Conservation (phyloP, 30 jellyfish, hydroid and myxozoan species). For the Chrysaora quinquecirrha region DNA sequence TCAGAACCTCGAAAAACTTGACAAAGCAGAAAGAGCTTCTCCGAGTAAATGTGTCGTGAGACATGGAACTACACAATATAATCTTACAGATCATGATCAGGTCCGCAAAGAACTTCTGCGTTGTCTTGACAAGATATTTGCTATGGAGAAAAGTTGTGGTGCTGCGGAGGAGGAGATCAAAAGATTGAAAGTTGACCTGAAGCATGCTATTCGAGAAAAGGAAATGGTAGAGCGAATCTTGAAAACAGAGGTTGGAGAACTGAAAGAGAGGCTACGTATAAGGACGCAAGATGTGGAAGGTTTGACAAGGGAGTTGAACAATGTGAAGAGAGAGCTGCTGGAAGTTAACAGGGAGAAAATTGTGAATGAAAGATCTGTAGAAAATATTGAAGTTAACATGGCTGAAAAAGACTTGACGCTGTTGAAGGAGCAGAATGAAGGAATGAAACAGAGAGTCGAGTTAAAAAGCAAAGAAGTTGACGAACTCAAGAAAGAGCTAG, state of each 20-base stretch:
- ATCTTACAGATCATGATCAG: constrained; percentile 38
- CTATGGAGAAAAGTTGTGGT: constrained; percentile 79
- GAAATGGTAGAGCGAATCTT: constrained; percentile 41
- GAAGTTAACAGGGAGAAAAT: constrained; percentile 24
- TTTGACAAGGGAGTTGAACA: constrained; percentile 22
- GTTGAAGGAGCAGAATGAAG: constrained; percentile 36
- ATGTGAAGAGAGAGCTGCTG: constrained; percentile 14
- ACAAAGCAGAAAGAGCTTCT: constrained; percentile 29
- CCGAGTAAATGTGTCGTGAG: neutral
- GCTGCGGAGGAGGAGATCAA: constrained; percentile 84
- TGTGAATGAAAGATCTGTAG: neutral
- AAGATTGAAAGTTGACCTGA: constrained; percentile 46
- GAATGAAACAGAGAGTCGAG: constrained; percentile 49
- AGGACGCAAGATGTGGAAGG: constrained; percentile 60
- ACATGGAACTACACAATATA: neutral
- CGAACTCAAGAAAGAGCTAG: constrained; percentile 56
- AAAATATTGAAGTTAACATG: neutral
- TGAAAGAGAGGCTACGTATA: constrained; percentile 46
- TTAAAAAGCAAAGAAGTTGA: constrained; percentile 64
- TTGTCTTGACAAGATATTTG: constrained; percentile 82
- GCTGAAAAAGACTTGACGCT: constrained; percentile 11
- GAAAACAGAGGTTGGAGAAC: constrained; percentile 54
- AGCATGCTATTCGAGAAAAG: constrained; percentile 47
- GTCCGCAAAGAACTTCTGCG: constrained; percentile 77
- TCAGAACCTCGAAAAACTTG: constrained; percentile 31